Percentiles rank a stretch among this genome's conserved stretches.
Conservation (phyloP, 2,113 vertebrate species). For the Barbus barbus region DNA sequence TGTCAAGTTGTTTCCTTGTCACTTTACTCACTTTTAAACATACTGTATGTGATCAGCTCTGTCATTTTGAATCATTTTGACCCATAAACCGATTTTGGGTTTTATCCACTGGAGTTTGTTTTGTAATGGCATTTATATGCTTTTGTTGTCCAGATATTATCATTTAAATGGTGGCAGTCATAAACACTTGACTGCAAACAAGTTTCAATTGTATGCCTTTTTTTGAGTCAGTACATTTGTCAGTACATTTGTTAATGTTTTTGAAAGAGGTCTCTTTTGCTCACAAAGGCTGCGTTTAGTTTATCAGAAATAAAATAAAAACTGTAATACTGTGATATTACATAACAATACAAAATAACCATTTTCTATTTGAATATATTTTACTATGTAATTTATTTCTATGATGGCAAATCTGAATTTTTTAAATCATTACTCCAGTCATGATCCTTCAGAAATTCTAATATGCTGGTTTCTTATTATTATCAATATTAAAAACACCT, state of each 20-base stretch:
- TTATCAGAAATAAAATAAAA: neutral
- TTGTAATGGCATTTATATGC: neutral
- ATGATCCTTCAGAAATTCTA: neutral
- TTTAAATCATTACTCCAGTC: neutral
- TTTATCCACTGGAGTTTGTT: neutral
- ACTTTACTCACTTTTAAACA: slow-evolving; percentile 27
- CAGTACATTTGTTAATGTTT: neutral
- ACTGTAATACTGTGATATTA: neutral
- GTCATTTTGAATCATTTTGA: neutral
- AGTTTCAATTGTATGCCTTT: neutral
- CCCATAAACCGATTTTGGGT: neutral
- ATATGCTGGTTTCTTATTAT: neutral
- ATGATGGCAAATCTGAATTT: neutral
- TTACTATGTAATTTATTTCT: neutral
- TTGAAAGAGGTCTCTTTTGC: neutral
- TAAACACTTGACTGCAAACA: neutral
- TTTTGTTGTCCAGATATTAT: neutral
- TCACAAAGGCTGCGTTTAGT: neutral
- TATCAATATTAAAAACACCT: neutral
- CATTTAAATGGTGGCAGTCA: neutral
- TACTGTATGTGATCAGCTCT: neutral
- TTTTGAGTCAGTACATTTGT: too few relatives aligned
- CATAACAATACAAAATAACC: neutral
- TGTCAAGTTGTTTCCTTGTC: slow-evolving; percentile 43
- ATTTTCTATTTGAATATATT: neutral